Conservation (phyloP, 2,113 vertebrate species). For the Podilymbus podiceps region DNA sequence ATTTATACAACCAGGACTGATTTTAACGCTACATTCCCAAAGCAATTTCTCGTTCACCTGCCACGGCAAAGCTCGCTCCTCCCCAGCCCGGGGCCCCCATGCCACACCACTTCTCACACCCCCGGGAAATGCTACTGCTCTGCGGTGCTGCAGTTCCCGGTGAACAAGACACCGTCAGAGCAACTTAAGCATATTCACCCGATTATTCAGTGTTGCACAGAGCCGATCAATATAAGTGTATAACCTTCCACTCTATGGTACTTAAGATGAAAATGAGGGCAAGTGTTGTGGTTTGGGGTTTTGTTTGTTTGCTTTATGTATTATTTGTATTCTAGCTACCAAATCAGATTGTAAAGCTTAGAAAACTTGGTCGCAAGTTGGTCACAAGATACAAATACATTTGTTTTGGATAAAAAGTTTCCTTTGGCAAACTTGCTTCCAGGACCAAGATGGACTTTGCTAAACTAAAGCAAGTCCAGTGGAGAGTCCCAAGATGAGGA, state of each 20-base stretch:
- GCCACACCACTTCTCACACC: not conserved
- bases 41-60: not conserved
- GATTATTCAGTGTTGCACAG: not conserved
- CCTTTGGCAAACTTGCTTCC: not conserved
- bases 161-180: not conserved
- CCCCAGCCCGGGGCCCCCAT: not conserved
- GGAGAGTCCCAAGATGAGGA: not conserved
- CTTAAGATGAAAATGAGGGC: not conserved
- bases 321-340: not conserved
- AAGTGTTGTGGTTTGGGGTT: not conserved
- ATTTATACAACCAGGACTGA: not conserved
- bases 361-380: not conserved
- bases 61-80: not conserved
- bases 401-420: not conserved
- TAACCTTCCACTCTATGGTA: not conserved
- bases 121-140: not conserved
- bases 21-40: not conserved
- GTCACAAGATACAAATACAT: not conserved
- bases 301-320: not conserved
- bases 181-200: not conserved
- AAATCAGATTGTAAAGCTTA: not conserved
- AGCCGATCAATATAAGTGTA: not conserved
- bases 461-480: not conserved
- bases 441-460: not conserved
- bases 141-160: not conserved